Evolutionary conservation across 1,140 invertebrate genomes (phyloP), one percentile per base, ranked within the genome.

Genomic region (Drosophila saltans): DNA sequence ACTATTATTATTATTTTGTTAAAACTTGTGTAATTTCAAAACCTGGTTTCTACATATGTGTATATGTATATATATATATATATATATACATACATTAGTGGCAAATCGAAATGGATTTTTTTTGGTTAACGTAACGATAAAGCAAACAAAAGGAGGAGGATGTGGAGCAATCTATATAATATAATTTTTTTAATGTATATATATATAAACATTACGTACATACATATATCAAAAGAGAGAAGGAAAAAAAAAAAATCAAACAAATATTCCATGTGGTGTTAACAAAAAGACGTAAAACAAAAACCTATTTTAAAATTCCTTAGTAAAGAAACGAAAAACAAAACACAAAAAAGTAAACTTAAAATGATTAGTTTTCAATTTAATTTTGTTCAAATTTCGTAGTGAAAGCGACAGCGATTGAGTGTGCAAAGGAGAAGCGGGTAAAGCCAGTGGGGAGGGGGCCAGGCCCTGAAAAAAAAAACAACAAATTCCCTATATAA

Each of bases 241-340:
- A 30, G 4, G 4, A 30, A 30, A 30, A 30, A 30, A 30, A 30
- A 30, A 58, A 1, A 16, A 64, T 64, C n/a, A 48, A 63, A 48
- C 36, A 52, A 86, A 88, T 82, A 86, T 86, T 86, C 82, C 82
- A 85, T 75, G 45, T 52, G 78, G 82, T 85, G 82, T 85, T 85
- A 79, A 68, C 59, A 78, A 78, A 41, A 80, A 80, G 60, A 75
- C 77, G 71, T 71, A 66, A 71, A 76, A 36, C 26, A 26, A 36
- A 52, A 52, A 52, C 21, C 59, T 60, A 66, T 78, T 86, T 81
- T 81, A 48, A 85, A 85, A 85, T 81, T 86, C 72, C 72, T 85
- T 85, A 81, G 79, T 88, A 72, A 81, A 69, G 61, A 16, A 24
- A 60, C 33, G 24, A 41, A 56, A 69, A 10, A 52, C 7, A 48